Evolutionary conservation across 2,113 vertebrate species (phyloP), one percentile per base, ranked within the genome.

Genomic region (Malurus elegans): DNA sequence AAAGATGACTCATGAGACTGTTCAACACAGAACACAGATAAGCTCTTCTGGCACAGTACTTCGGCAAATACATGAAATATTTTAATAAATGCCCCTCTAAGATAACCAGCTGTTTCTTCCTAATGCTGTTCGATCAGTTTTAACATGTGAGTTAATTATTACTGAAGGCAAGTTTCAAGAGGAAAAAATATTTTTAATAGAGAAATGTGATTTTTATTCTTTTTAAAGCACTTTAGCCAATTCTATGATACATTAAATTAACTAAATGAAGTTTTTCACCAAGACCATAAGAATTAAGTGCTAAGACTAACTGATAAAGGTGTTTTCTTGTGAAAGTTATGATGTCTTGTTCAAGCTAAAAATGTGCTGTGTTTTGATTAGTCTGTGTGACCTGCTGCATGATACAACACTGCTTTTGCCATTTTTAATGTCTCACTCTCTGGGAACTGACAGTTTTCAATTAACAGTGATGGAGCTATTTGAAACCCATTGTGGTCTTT

Each of bases 1-100:
- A 92, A 90, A 98, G 72, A 18, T 98, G 92, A 98, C 45, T 78
- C 36, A 60, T 54, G 48, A 40, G 32, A 12, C 48, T 31, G 50
- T 82, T 66, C 65, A 58, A 14, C 65, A 5, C 4, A 5, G 13
- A 50, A 34, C 50, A 47, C 23, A 67, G 57, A 67, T 47, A 57
- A 88, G 50, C 51, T 61, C 62, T 51, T 79, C 47, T 76, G 67
- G 66, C 53, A 56, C 28, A 10, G 54, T 54, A 51, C 58, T 85
- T 79, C 12, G 56, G n/a, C 71, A 78, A 53, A 86, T 36, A 67
- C 31, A 12, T 78, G 28, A 86, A 91, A 64, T 83, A 40, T 13
- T 89, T 89, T 64, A 79, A 51, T 65, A 76, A 86, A 58, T 86
- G 71, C 40, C 75, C 34, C 48, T 91, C n/a, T 48, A 36, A 71